Evolutionary conservation across 2,888 invertebrate genomes (phyloP).

Genomic region (Acleris laterana): DNA sequence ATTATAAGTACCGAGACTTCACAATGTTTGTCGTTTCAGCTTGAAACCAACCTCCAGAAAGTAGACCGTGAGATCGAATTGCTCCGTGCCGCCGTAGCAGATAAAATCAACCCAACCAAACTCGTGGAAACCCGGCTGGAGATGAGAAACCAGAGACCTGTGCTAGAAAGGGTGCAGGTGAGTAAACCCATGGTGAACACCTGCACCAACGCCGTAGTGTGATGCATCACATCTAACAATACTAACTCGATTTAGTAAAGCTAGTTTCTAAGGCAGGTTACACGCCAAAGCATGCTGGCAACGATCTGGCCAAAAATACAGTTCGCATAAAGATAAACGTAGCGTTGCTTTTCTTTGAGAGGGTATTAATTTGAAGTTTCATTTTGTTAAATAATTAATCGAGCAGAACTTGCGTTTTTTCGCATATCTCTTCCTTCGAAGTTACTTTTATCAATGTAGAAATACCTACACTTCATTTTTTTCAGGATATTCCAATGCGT

Average conservation of each 20-base stretch:
- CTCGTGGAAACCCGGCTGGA: slow-evolving; percentile 94
- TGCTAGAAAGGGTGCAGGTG: slow-evolving; percentile 86
- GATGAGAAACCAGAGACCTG: slow-evolving; percentile 90
- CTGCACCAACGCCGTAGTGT: neutral
- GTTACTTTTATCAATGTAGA: neutral
- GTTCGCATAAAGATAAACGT: too few species aligned
- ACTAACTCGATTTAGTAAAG: too few species aligned
- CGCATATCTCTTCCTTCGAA: too few species aligned
- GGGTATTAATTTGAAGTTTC: too few species aligned
- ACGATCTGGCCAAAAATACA: too few species aligned
- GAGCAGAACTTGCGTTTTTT: too few species aligned
- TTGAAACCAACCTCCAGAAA: slow-evolving; percentile 91
- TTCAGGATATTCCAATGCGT: slow-evolving; percentile 88
- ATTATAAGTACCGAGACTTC: neutral
- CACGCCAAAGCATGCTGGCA: too few species aligned
- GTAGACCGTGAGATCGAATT: slow-evolving; percentile 90
- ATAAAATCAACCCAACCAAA: slow-evolving; percentile 92
- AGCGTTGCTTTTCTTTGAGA: too few species aligned
- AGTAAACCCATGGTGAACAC: slow-evolving; percentile 1
- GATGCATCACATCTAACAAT: neutral
- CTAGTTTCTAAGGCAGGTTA: too few species aligned
- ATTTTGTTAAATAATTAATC: too few species aligned
- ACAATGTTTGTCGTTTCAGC: slow-evolving; percentile 64
- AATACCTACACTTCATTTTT: neutral
- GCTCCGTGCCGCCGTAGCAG: slow-evolving; percentile 89